Evolutionary conservation across 2,797 vertebrate genomes (phyloP), one percentile per base, ranked within the genome.

Genomic region (Psittacula derbiana): DNA sequence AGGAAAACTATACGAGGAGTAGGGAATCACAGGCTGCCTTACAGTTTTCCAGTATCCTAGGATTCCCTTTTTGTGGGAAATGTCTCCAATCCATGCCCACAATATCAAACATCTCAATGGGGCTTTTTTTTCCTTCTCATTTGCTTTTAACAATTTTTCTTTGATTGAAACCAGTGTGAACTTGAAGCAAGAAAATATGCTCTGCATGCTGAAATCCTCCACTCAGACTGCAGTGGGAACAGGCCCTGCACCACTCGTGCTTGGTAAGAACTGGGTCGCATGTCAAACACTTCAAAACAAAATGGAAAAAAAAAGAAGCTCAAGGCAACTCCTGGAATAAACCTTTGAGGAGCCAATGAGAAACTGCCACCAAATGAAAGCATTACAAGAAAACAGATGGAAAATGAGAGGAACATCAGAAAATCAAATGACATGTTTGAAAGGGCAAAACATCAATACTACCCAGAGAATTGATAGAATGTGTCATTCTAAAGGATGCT

Each of bases 401-500:
- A 94, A 94, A 97, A 95, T 92, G 88, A 93, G 87, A 87, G 61
- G 89, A 95, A 97, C 93, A 97, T 97, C 96, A 97, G 95, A 97
- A 98, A 98, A 98, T 98, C 97, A 98, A 98, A 97, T 97, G 97
- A 98, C 95, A 97, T 92, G 97, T 98, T 98, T 98, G 96, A 98
- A 98, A 98, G 97, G 97, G 96, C 97, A 98, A 98, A 98, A 95
- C 97, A 98, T 98, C 97, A 97, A 97, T 97, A 96, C 90, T 95
- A 96, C 95, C 95, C 94, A 83, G 97, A 96, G 96, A 96, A 96
- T 62, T 98, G 97, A 98, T 96, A 96, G 97, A 96, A 97, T 92
- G 93, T 97, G 96, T 97, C 96, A 93, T 96, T 98, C 96, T 75
- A 95, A 97, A 97, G 97, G 92, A 95, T 83, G 93, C 93, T 95